Conservation (phyloP, 2,113 vertebrate species). For the Petrocephalus microphthalmus region DNA sequence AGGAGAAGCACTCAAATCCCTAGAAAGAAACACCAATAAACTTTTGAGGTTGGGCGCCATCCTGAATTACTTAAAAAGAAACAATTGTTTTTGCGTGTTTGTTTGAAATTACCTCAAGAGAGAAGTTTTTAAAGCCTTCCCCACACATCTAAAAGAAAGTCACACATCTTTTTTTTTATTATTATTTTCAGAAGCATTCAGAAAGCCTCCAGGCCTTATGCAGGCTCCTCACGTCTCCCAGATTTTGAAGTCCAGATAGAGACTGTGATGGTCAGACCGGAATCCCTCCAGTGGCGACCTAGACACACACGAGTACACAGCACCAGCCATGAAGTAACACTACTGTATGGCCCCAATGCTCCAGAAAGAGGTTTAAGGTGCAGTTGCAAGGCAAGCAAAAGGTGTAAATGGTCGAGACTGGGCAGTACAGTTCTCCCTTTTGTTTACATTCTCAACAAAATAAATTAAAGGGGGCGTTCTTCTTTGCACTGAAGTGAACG, state of each 20-base stretch:
- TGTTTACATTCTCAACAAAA: slow-evolving; percentile 8
- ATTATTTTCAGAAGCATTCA: background rate
- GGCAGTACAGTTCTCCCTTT: slow-evolving; percentile 31
- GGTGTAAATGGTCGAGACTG: slow-evolving; percentile 35
- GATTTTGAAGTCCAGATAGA: background rate
- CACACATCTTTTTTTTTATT: background rate
- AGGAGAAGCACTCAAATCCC: background rate
- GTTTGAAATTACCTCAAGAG: background rate
- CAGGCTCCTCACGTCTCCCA: background rate
- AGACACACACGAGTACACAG: background rate
- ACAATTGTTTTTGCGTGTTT: background rate
- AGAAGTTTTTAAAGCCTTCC: background rate
- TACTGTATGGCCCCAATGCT: background rate
- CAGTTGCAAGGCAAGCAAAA: background rate
- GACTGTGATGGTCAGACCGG: background rate
- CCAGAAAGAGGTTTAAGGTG: background rate
- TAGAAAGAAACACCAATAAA: background rate
- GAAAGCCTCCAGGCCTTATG: background rate
- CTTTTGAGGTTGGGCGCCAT: background rate
- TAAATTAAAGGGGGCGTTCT: background rate
- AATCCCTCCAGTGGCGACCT: background rate
- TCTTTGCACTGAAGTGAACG: background rate
- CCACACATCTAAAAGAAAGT: background rate
- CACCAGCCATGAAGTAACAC: background rate
- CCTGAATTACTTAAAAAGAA: background rate